These are phyloP conservation scores for Notamacropus eugenii DNA, from an alignment of 2,797 vertebrate genomes.

Conservation along the genomic window DNA sequence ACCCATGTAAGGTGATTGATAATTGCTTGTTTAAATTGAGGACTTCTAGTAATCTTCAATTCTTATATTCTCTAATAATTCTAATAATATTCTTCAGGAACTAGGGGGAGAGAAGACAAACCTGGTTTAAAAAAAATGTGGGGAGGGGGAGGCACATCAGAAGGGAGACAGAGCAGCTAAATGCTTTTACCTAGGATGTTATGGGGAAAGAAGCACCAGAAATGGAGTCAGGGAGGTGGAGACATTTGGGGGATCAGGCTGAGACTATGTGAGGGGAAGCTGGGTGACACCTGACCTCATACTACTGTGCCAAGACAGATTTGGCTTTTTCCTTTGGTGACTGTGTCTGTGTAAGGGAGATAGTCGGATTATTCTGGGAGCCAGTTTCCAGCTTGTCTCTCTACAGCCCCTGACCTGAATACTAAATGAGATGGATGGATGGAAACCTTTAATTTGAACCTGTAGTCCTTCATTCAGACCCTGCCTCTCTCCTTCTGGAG, in stretches of 20 bases:
- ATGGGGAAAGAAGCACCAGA: not conserved
- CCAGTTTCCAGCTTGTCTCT: constrained; percentile 1
- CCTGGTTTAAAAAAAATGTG: not conserved
- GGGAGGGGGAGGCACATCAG: not conserved
- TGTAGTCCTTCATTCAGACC: not conserved
- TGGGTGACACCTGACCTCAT: not conserved
- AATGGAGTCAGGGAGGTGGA: not conserved
- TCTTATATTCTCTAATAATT: not conserved
- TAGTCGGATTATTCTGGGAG: constrained; percentile 25
- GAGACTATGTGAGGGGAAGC: not conserved
- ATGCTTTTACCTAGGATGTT: not conserved
- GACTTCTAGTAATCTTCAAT: not conserved
- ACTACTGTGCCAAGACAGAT: not conserved
- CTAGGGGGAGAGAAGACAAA: not conserved
- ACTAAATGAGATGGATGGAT: not conserved
- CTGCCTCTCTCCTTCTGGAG: not conserved
- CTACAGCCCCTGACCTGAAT: constrained; percentile 8
- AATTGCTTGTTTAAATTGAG: not conserved
- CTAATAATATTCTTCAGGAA: not conserved
- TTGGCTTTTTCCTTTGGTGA: not conserved
- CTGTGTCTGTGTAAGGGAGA: constrained; percentile 28
- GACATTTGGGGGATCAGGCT: not conserved
- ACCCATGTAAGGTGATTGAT: not conserved
- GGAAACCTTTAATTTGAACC: not conserved
- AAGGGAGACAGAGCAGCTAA: not conserved